phyloP scores from a whole-genome alignment of 2,888 invertebrate genomes.

The Ophonus ardosiacus region DNA sequence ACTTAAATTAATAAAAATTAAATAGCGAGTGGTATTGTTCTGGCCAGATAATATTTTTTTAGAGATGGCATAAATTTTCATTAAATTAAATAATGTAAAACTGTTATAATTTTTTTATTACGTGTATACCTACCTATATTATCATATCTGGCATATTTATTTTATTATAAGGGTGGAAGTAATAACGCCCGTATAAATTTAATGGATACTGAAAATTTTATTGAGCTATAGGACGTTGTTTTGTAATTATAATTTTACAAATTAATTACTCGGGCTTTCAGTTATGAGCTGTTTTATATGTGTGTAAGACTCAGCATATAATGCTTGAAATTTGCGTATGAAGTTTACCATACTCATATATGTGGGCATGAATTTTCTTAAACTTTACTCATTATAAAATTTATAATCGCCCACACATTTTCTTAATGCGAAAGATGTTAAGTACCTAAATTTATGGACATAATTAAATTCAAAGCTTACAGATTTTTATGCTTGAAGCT shows the following conservation, averaged over 20 bases:
- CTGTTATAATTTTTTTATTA: neutral
- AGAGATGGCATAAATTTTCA: neutral
- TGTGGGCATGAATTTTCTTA: neutral
- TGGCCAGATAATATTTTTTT: too few relatives aligned
- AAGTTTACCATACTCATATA: neutral
- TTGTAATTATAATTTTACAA: conserved; percentile 26
- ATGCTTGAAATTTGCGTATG: conserved; percentile 8
- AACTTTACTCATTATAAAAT: conserved; percentile 24
- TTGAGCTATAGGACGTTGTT: conserved; percentile 10
- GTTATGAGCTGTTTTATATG: conserved; percentile 22
- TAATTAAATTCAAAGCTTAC: neutral
- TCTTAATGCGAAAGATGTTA: neutral
- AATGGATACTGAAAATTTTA: conserved; percentile 50
- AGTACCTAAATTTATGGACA: neutral
- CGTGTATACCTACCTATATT: too few relatives aligned
- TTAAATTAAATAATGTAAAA: neutral
- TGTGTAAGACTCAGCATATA: neutral
- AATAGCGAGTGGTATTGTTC: too few relatives aligned
- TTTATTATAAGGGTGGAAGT: neutral
- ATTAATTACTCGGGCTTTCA: conserved; percentile 24
- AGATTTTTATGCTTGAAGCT: neutral
- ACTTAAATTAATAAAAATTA: too few relatives aligned
- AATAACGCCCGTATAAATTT: neutral
- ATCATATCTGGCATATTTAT: neutral
- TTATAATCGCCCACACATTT: neutral